Evolutionary conservation across 2,113 vertebrate species (phyloP), one percentile per base, ranked within the genome.

Genomic region (Halichoeres trimaculatus): DNA sequence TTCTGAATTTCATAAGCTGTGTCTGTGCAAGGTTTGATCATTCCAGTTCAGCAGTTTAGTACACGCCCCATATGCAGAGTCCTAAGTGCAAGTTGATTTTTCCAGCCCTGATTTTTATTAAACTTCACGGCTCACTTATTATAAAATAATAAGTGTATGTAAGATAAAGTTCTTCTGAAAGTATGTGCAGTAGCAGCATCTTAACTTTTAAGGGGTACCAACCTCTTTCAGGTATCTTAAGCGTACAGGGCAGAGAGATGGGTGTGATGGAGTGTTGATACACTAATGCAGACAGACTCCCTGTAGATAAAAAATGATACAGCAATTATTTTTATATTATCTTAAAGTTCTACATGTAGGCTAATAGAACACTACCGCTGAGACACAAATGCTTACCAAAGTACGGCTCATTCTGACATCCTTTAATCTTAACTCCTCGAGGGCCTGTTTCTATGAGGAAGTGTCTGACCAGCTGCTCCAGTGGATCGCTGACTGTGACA

Each of bases 351-450:
- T 14, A 7, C 43, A 8, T 45, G 4, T 16, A 19, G 16, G 43
- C 40, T 19, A 45, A 17, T 53, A 3, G 22, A 71, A 34, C 17
- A 10, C 8, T 16, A 34, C 16, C 53, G 30, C 13, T 41, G 9
- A n/a, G 30, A 22, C 5, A 38, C 3, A 14, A 51, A 24, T 45
- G 73, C 93, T 88, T 74, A 97, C 96, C 96, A 66, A 98, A 98
- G 89, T 96, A 92, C 26, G 96, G 96, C 71, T 98, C 96, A 5
- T 94, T 96, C 86, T 96, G 95, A 72, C 96, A 97, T 11, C 96
- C 96, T 91, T 96, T 97, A 78, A 98, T 97, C 91, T 96, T 97
- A 69, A 98, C 96, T 35, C 96, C 96, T 72, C 96, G 94, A 22
- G 96, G 94, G 6, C 95, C 95, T 1, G 95, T 96, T 87, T 98